Percentiles rank a stretch among this genome's conserved stretches.
Conservation (phyloP, 2,888 invertebrate species). For the Chrysolina americana region DNA sequence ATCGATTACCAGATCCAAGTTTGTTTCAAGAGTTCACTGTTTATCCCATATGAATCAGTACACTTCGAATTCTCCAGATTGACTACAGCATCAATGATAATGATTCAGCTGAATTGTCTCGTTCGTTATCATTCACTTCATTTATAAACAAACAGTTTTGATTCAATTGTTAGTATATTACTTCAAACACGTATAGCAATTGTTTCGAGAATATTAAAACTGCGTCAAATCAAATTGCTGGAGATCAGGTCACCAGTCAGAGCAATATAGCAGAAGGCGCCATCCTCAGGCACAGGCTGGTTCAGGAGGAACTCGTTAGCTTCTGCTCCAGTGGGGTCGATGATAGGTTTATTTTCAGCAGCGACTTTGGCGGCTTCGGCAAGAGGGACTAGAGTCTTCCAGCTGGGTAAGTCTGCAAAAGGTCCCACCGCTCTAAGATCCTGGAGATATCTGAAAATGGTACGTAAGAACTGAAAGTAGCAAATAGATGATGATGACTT, state of each 20-base stretch:
- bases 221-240: slow-evolving; percentile 46
- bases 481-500: no score
- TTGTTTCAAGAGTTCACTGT: no score
- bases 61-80: no score
- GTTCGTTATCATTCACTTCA: no score
- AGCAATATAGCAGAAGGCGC: slow-evolving; percentile 73
- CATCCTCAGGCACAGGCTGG: slow-evolving; percentile 71
- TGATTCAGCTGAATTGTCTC: no score
- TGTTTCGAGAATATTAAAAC: background rate
- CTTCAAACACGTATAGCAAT: background rate
- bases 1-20: no score
- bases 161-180: background rate
- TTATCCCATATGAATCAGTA: no score
- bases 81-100: no score
- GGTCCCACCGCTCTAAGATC: slow-evolving; percentile 71
- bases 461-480: background rate
- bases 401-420: slow-evolving; percentile 70
- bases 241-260: slow-evolving; percentile 70
- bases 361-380: slow-evolving; percentile 67
- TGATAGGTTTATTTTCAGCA: slow-evolving; percentile 67
- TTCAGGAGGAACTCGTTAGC: slow-evolving; percentile 69
- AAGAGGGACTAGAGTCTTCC: slow-evolving; percentile 66
- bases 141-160: background rate
- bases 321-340: slow-evolving; percentile 70
- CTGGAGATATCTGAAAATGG: slow-evolving; percentile 64